Conservation (phyloP, 2,797 vertebrate species). For the Psittacula derbiana region DNA sequence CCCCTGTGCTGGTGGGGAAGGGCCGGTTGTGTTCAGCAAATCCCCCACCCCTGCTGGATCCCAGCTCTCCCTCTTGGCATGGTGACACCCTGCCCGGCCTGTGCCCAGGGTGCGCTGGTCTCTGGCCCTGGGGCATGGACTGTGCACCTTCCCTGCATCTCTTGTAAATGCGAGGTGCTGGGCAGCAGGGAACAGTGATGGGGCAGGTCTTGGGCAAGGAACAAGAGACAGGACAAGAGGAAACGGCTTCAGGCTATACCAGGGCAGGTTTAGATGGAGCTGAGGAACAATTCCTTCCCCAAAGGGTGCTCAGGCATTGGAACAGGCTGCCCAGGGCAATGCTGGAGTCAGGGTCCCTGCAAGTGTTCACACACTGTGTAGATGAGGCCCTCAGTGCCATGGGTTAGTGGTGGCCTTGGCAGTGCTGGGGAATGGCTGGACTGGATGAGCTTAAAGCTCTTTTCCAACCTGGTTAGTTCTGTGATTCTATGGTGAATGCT, state of each 20-base stretch:
- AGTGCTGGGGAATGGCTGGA: background rate
- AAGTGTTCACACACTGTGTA: background rate
- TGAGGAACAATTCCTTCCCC: background rate
- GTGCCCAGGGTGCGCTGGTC: background rate
- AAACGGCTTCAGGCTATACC: background rate
- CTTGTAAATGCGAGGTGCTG: background rate
- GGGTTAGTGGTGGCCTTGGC: background rate
- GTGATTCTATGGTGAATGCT: background rate
- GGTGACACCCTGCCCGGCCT: background rate
- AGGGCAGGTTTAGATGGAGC: background rate
- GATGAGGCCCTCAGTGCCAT: background rate
- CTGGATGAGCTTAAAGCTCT: background rate
- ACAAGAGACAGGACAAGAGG: background rate
- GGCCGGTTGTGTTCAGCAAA: background rate
- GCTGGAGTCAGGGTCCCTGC: background rate
- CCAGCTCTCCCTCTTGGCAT: background rate
- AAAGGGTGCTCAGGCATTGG: background rate
- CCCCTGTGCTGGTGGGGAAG: rapidly evolving
- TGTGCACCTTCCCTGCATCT: background rate
- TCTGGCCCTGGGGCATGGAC: background rate
- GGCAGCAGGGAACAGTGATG: rapidly evolving
- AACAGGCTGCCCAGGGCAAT: background rate
- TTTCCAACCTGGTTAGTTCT: background rate
- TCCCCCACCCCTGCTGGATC: too few relatives aligned
- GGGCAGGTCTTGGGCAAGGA: background rate